Conservation (phyloP, 2,797 vertebrate genomes). For the Sebastes alutus region DNA sequence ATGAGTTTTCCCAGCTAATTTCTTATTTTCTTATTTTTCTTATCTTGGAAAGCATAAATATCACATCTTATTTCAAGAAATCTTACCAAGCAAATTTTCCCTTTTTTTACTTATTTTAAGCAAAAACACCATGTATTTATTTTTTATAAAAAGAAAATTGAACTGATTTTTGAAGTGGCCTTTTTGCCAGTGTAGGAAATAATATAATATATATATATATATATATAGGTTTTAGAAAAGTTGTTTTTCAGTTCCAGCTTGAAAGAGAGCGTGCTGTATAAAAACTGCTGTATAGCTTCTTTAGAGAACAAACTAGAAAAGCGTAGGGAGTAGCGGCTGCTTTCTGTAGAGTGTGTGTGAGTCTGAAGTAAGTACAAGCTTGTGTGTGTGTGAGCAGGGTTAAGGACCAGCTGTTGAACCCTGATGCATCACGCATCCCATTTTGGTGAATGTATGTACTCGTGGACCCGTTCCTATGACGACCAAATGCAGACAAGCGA, state of each 20-base stretch:
- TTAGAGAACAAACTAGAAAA: neutral
- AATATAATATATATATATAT: too few relatives aligned
- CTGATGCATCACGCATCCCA: neutral
- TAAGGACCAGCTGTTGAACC: neutral
- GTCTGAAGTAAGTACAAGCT: neutral
- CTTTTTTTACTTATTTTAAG: too few relatives aligned
- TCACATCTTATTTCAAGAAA: too few relatives aligned
- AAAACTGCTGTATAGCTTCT: neutral
- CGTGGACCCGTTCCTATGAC: neutral
- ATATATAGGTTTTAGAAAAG: too few relatives aligned
- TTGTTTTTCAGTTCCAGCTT: neutral
- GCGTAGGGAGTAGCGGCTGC: neutral
- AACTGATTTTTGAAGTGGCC: too few relatives aligned
- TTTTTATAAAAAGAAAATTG: too few relatives aligned
- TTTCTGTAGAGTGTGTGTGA: neutral
- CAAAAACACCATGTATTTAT: neutral
- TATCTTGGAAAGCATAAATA: too few relatives aligned
- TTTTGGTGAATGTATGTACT: neutral
- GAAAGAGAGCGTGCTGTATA: neutral
- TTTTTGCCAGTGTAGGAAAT: neutral
- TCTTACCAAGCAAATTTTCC: too few relatives aligned
- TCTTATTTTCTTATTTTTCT: too few relatives aligned
- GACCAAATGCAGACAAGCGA: neutral
- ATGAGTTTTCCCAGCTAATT: too few relatives aligned
- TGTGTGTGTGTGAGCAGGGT: neutral